Base-by-base conservation (phyloP, 2,113 vertebrate genomes). In the Theropithecus gelada region DNA sequence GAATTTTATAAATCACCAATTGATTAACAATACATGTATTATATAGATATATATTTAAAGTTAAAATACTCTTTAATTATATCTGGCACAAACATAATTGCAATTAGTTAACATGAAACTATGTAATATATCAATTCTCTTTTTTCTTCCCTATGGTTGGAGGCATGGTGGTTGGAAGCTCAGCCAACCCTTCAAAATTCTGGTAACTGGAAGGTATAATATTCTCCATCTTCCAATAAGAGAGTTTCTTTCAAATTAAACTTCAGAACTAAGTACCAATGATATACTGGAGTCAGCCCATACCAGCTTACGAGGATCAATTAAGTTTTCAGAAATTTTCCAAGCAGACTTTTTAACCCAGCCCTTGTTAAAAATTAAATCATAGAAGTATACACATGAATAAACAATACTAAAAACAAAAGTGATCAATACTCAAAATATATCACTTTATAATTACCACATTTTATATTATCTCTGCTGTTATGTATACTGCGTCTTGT, bases 251-350 rank as follows among this genome's bases (percentile, higher is more conserved):
- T 66, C 50, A 10, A 90, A 45, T 25, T 85, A 61, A 88, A 30
- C 14, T 83, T 96, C 12, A 85, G 22, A 93, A 64, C 2, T 32
- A 94, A 81, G 32, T 92, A 43, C 12, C 40, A 50, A 48, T 35
- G 25, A 80, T 85, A 16, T 13, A 8, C 40, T 89, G 23, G 8
- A 64, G 1, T 64, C 6, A 76, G 32, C 7, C 81, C 20, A 78
- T 43, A 50, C 6, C 30, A 78, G 7, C 25, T 83, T 45, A 90
- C 43, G 78, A 89, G 4, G 57, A 72, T 1, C 20, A 43, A 66
- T 5, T 82, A 85, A n/a, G 75, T 50, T 81, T 88, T 89, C 18
- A 89, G 61, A 23, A 97, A 96, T 38, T 80, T 86, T 84, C 13
- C 6, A 66, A 84, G 22, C 14, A 66, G 4, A 73, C 75, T 14